phyloP scores from a whole-genome alignment of 1,140 invertebrate genomes.

The Dendrolimus punctatus region DNA sequence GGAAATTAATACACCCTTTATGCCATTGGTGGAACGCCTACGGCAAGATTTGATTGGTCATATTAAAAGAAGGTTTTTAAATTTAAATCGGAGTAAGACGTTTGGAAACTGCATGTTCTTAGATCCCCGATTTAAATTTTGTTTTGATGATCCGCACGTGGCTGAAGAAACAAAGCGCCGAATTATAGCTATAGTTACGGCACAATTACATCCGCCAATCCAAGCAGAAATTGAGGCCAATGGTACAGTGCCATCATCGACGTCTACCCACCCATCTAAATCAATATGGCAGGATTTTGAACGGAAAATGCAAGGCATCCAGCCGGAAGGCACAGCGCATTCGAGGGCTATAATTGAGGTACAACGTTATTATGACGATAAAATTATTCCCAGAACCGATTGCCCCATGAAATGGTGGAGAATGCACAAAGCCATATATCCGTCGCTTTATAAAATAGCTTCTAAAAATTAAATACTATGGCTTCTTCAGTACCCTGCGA shows the following conservation, averaged over 20 bases:
- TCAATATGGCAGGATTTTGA: slow-evolving; percentile 10
- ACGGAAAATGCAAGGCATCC: slow-evolving; percentile 1
- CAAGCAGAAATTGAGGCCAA: not conserved
- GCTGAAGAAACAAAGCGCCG: slow-evolving; percentile 9
- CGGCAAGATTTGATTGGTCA: slow-evolving; percentile 3
- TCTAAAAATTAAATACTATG: slow-evolving; percentile 13
- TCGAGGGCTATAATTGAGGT: slow-evolving; percentile 11
- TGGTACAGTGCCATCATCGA: not conserved
- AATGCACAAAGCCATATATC: slow-evolving; percentile 9
- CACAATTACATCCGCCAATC: slow-evolving; percentile 1
- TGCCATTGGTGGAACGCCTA: slow-evolving; percentile 1
- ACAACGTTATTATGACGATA: slow-evolving; percentile 11
- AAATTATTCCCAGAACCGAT: slow-evolving; percentile 8
- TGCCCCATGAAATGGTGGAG: slow-evolving; percentile 11
- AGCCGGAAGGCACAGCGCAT: slow-evolving; percentile 8
- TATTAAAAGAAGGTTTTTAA: slow-evolving; percentile 4
- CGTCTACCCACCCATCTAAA: slow-evolving; percentile 1
- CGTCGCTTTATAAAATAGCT: slow-evolving; percentile 9
- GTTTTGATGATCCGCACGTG: slow-evolving; percentile 3
- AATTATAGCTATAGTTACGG: slow-evolving; percentile 4
- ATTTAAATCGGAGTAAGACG: slow-evolving; percentile 5
- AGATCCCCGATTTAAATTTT: slow-evolving; percentile 10
- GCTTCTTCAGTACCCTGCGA: slow-evolving; percentile 17
- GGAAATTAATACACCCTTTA: not conserved
- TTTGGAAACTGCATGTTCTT: slow-evolving; percentile 5